Evolutionary conservation across 1,140 invertebrate genomes (phyloP), one percentile per base, ranked within the genome.

Genomic region (Zaprionus davidi): DNA sequence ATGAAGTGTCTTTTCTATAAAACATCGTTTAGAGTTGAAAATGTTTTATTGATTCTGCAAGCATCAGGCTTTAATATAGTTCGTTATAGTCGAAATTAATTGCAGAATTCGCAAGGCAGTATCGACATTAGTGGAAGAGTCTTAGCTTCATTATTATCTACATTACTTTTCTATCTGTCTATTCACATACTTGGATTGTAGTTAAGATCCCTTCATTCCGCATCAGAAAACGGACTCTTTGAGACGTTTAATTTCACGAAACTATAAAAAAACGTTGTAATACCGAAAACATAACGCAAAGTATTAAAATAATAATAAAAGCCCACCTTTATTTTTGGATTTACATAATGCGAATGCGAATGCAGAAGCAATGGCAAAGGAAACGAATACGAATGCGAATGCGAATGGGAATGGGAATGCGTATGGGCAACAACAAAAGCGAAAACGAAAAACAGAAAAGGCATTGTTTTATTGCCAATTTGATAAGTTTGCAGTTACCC

Each of bases 391-490:
- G 44, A 55, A 63, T 63, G 28, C 22, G 22, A 22, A 22, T 22
- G 2, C 22, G 15, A 5, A 41, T 2, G n/a, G 1, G 28, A 31
- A 55, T 56, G 69, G 67, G 73, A 60, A 55, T 41, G 41, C 31
- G 31, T 34, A 34, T 34, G 31, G 3, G n/a, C 41, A 17, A 17
- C 15, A 46, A 46, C 2, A n/a, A 46, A 46, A 34, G 44, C 24
- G 57, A 62, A 49, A 65, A 28, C 20, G 24, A 53, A 72, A 72
- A 55, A 17, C 26, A 34, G n/a, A 11, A 53, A 78, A 49, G 49
- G 51, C 67, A 82, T 87, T 80, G 73, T 71, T 77, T 82, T 74
- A 71, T 69, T 74, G 65, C 44, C 70, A 81, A 71, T 68, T 81
- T 78, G 71, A 84, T 78, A 34, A 72, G 59, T 67, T 74, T 41